Percentiles rank a stretch among this genome's conserved stretches.
phyloP scores from a whole-genome alignment of 2,113 vertebrate species.

The Madoqua kirkii region DNA sequence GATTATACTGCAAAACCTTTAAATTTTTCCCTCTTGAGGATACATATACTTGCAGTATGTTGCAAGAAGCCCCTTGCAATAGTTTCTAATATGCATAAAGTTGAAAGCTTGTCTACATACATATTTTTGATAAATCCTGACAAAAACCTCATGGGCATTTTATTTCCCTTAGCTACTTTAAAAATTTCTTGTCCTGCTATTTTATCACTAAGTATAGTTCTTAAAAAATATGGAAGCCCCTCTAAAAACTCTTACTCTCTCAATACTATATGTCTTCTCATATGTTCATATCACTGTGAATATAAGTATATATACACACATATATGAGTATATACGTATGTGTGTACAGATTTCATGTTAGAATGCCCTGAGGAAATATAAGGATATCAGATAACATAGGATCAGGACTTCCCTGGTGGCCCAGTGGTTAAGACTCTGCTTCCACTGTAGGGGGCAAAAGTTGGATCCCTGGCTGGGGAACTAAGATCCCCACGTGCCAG shows the following conservation, averaged over 20 bases:
- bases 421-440: background rate
- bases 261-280: background rate
- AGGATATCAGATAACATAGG: background rate
- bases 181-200: background rate
- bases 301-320: background rate
- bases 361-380: slow-evolving; percentile 28
- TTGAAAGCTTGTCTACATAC: background rate
- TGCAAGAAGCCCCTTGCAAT: background rate
- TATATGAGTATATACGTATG: too few relatives aligned
- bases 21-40: background rate
- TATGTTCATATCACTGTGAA: background rate
- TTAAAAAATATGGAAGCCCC: background rate
- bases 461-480: background rate
- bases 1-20: background rate
- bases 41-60: background rate
- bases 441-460: background rate
- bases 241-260: background rate
- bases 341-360: slow-evolving; percentile 44
- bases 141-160: background rate
- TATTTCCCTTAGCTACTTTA: background rate
- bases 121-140: background rate
- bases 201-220: background rate
- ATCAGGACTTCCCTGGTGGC: background rate
- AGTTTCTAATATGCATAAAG: background rate
- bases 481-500: background rate